Conservation (phyloP, 2,113 vertebrate species). For the Notothenia coriiceps region DNA sequence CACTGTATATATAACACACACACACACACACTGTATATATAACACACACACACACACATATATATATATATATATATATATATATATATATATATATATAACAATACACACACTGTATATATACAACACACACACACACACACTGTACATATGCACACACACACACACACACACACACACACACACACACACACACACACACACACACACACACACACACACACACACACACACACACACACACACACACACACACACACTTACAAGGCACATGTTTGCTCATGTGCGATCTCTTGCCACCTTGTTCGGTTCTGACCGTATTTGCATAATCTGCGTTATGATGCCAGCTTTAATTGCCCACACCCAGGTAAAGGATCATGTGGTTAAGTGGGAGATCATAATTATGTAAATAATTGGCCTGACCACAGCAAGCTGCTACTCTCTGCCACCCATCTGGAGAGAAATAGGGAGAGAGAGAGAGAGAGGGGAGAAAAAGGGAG, state of each 20-base stretch:
- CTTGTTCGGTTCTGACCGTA: conserved; percentile 86
- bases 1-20: no score
- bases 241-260: conserved; percentile 20
- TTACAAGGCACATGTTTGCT: conserved; percentile 63
- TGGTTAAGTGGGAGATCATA: conserved; percentile 99
- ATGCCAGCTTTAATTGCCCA: conserved; percentile 95
- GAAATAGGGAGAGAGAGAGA: conserved; percentile 49
- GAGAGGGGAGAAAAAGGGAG: not conserved
- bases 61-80: no score
- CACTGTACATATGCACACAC: no score
- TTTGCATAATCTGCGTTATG: conserved; percentile 99
- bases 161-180: no score
- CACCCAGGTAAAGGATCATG: conserved; percentile 98
- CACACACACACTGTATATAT: no score
- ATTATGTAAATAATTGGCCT: conserved; percentile 99
- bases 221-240: conserved; percentile 10
- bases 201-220: conserved; percentile 8
- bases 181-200: conserved; percentile 4
- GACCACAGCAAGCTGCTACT: conserved; percentile 96
- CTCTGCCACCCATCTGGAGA: conserved; percentile 94
- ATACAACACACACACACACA: no score
- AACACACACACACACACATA: no score
- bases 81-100: no score
- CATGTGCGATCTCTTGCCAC: conserved; percentile 88
- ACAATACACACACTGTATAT: no score